phyloP scores from a whole-genome alignment of 2,888 invertebrate genomes.

The Coleophora flavipennella region DNA sequence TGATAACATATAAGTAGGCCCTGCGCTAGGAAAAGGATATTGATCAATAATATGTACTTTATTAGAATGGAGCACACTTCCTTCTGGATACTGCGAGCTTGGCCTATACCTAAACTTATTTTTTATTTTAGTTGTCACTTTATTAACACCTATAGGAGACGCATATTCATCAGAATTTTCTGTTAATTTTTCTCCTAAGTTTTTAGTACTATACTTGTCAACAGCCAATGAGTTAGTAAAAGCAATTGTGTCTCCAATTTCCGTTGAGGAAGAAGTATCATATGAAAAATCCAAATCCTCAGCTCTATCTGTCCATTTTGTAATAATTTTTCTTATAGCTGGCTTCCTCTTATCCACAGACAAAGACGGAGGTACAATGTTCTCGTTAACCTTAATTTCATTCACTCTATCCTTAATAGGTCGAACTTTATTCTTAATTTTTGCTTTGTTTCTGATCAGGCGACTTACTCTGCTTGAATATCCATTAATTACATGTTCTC shows the following conservation, averaged over 20 bases:
- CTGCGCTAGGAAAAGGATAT: conserved; percentile 9
- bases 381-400: conserved; percentile 2
- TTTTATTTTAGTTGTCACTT: conserved; percentile 24
- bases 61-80: conserved; percentile 38
- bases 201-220: conserved; percentile 23
- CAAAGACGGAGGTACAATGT: not conserved
- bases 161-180: conserved; percentile 18
- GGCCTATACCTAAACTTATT: conserved; percentile 31
- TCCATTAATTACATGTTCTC: not conserved
- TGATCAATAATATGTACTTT: conserved; percentile 42
- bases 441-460: conserved; percentile 17
- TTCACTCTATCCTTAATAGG: conserved; percentile 4
- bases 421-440: conserved; percentile 20
- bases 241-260: conserved; percentile 20
- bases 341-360: conserved; percentile 30
- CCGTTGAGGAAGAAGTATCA: conserved; percentile 34
- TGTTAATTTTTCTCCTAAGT: conserved; percentile 21
- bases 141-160: conserved; percentile 16
- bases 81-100: conserved; percentile 35
- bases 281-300: conserved; percentile 56
- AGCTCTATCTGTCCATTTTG: conserved; percentile 68
- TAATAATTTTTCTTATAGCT: conserved; percentile 57
- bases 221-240: conserved; percentile 16
- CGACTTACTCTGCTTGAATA: conserved; percentile 21
- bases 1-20: conserved; percentile 42